Evolutionary conservation across 1,140 invertebrate species (phyloP).

Genomic region (Drosophila azteca): DNA sequence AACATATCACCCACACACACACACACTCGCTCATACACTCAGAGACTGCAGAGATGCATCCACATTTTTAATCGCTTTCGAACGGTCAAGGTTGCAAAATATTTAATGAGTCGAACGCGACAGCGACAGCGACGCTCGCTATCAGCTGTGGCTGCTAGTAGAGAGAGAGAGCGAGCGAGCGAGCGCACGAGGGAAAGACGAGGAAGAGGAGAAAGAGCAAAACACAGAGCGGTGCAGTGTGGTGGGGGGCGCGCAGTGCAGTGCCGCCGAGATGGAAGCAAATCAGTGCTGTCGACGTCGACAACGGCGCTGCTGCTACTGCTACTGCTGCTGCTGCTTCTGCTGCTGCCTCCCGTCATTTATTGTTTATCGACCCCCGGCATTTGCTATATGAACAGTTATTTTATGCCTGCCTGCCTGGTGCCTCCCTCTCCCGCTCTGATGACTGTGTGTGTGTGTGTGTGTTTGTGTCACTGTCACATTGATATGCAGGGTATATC

Average conservation of each 20-base stretch:
- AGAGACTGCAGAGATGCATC: constrained; percentile 13
- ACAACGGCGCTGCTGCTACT: constrained; percentile 3
- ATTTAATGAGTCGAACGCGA: constrained; percentile 80
- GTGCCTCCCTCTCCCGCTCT: background rate
- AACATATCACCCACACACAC: background rate
- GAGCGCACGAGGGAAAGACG: too few species aligned
- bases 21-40: constrained; percentile 10
- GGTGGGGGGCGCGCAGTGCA: background rate
- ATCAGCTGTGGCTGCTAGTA: constrained; percentile 43
- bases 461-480: constrained; percentile 20
- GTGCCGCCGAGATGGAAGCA: background rate
- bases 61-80: constrained; percentile 77
- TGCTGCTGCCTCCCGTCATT: constrained; percentile 27
- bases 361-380: constrained; percentile 67
- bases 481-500: constrained; percentile 10
- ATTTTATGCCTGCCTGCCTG: constrained; percentile 16
- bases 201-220: too few species aligned
- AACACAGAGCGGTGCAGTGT: too few species aligned
- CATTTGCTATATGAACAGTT: constrained; percentile 32
- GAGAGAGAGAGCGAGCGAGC: too few species aligned
- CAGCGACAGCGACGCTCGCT: constrained; percentile 45
- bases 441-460: constrained; percentile 3
- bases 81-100: constrained; percentile 82
- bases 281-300: constrained; percentile 18
- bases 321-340: too few species aligned